These are phyloP conservation scores for Stichodactyla mertensii DNA, from an alignment of 64 coral and sea anemone genomes.

Conservation along the genomic window DNA sequence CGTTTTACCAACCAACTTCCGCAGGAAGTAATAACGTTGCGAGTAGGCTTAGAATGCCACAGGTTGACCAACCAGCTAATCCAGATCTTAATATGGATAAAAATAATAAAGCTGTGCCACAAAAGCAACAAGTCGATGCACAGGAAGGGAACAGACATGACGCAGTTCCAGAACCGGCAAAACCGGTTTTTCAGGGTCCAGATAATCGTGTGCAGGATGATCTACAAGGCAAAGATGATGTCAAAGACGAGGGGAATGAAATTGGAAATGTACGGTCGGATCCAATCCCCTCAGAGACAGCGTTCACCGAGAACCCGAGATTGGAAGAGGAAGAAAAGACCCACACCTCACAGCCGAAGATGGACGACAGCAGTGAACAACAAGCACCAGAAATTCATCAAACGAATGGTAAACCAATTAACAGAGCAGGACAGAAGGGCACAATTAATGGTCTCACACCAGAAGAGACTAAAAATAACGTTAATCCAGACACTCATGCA, in stretches of 20 bases:
- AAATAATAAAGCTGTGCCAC: background rate
- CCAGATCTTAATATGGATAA: background rate
- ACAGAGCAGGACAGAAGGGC: background rate
- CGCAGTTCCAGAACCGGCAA: background rate
- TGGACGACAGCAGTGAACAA: background rate
- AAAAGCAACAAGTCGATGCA: background rate
- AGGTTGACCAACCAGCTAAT: background rate
- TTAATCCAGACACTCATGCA: background rate
- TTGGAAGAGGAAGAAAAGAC: background rate
- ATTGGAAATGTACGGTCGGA: background rate
- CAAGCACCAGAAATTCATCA: background rate
- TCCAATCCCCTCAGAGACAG: background rate
- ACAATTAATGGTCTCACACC: background rate
- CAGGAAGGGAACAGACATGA: background rate
- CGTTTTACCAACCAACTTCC: background rate
- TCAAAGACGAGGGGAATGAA: background rate
- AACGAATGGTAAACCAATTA: background rate
- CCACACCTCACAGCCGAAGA: background rate
- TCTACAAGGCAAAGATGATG: background rate
- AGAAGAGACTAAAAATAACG: background rate
- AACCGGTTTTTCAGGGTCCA: background rate
- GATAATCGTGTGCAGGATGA: background rate
- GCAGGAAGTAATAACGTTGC: background rate
- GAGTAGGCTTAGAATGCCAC: background rate
- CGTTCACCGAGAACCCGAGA: background rate